Evolutionary conservation across 1,140 invertebrate genomes (phyloP).

Genomic region (Bombus confusus): DNA sequence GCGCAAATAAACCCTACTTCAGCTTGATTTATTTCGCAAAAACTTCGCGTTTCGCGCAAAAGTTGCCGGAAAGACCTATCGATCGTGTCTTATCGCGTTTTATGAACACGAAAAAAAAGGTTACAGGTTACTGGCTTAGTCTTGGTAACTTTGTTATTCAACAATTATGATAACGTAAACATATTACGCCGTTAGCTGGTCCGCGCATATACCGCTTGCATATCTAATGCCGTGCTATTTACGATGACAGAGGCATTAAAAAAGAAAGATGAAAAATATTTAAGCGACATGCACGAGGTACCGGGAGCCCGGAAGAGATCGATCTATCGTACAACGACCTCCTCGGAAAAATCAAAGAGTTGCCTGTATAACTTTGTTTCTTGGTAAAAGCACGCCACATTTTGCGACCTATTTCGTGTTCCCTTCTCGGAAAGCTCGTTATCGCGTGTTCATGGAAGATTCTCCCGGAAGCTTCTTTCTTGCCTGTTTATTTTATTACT

Average conservation of each 20-base stretch:
- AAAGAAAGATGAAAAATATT: background rate
- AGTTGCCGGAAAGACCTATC: background rate
- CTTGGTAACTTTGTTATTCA: background rate
- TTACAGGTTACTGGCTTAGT: background rate
- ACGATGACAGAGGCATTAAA: background rate
- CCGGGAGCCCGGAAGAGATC: constrained; percentile 67
- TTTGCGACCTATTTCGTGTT: constrained; percentile 27
- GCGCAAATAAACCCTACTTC: background rate
- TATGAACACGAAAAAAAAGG: background rate
- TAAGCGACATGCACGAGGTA: constrained; percentile 1
- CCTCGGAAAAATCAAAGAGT: constrained; percentile 43
- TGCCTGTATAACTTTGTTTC: background rate
- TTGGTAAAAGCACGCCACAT: constrained; percentile 6
- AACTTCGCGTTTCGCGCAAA: background rate
- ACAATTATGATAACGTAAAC: constrained; percentile 4
- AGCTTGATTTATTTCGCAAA: background rate
- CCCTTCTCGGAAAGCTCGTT: constrained; percentile 23
- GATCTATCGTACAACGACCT: constrained; percentile 76
- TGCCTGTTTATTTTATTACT: background rate
- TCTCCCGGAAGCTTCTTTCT: background rate
- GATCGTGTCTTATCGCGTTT: background rate
- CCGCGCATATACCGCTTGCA: background rate
- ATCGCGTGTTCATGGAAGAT: background rate
- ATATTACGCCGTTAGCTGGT: background rate
- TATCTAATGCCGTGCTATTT: constrained; percentile 19